Evolutionary conservation across 2,888 invertebrate species (phyloP).

Genomic region (Nymphalis polychloros): DNA sequence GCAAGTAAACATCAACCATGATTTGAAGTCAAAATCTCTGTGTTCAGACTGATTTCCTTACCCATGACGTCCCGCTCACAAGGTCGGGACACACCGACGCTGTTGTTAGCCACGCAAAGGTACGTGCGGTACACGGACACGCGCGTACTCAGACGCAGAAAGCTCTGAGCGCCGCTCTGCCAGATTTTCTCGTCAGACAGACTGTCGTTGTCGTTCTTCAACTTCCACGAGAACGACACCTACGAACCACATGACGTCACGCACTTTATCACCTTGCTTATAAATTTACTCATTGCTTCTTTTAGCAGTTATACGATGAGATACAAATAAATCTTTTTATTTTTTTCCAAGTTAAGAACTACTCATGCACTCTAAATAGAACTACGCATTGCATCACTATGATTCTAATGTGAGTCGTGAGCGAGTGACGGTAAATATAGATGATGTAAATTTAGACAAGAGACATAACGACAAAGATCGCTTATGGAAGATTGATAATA

Average conservation of each 20-base stretch:
- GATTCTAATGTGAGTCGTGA: neutral
- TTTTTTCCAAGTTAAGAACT: too few species aligned
- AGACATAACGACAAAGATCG: too few species aligned
- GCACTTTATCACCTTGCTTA: too few species aligned
- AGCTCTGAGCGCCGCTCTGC: constrained; percentile 65
- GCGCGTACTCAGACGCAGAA: constrained; percentile 73
- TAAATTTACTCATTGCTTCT: too few species aligned
- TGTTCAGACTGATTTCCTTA: constrained; percentile 48
- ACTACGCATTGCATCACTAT: neutral
- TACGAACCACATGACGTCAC: constrained; percentile 44
- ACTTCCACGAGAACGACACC: constrained; percentile 90
- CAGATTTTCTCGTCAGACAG: constrained; percentile 83
- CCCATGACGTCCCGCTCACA: constrained; percentile 87
- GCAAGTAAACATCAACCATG: too few species aligned
- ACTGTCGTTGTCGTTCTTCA: constrained; percentile 92
- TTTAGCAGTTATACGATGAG: too few species aligned
- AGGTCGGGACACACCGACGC: constrained; percentile 85
- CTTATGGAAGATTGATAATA: too few species aligned
- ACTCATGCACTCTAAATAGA: too few species aligned
- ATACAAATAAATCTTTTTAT: too few species aligned
- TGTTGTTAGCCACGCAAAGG: constrained; percentile 92
- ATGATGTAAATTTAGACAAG: too few species aligned
- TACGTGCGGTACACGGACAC: constrained; percentile 86
- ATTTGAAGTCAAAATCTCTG: too few species aligned
- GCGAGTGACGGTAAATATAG: constrained; percentile 20